Percentiles rank a stretch among this genome's conserved stretches.
phyloP scores from a whole-genome alignment of 2,113 vertebrate genomes.

The Pipra filicauda region DNA sequence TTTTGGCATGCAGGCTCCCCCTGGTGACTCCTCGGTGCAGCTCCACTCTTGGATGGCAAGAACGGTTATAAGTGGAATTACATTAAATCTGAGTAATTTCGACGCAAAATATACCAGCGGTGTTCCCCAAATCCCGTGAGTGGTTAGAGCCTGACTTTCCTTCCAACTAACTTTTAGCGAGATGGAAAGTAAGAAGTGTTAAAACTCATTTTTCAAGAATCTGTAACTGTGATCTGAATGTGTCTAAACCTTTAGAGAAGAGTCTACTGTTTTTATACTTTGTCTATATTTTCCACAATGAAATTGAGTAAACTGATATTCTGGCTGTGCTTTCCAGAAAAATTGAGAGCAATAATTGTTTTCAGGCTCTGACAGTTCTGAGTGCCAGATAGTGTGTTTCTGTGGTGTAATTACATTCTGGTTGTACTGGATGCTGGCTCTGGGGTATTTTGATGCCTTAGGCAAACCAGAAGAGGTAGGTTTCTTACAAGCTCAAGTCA shows the following conservation, averaged over 20 bases:
- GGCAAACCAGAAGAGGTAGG: slow-evolving; percentile 21
- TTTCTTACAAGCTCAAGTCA: background rate
- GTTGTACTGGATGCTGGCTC: background rate
- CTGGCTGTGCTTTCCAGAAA: background rate
- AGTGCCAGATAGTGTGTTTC: background rate
- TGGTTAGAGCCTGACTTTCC: background rate
- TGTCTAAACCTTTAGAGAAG: background rate
- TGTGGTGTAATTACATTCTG: slow-evolving; percentile 18
- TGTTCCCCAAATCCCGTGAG: background rate
- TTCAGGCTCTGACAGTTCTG: background rate
- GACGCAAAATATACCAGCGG: accelerated
- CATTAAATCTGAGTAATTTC: background rate
- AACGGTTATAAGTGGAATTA: background rate
- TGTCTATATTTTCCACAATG: background rate
- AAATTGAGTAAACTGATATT: background rate
- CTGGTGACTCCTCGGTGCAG: slow-evolving; percentile 7
- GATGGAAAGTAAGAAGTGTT: background rate
- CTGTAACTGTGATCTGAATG: background rate
- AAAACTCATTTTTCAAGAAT: background rate
- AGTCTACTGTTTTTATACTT: background rate
- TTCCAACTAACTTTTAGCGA: background rate
- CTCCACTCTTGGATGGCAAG: background rate
- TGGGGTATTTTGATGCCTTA: slow-evolving; percentile 4
- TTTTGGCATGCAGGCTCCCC: slow-evolving; percentile 55
- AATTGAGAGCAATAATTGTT: background rate